These are phyloP conservation scores for Catharus fuscescens DNA, from an alignment of 2,113 vertebrate genomes.

Conservation along the genomic window DNA sequence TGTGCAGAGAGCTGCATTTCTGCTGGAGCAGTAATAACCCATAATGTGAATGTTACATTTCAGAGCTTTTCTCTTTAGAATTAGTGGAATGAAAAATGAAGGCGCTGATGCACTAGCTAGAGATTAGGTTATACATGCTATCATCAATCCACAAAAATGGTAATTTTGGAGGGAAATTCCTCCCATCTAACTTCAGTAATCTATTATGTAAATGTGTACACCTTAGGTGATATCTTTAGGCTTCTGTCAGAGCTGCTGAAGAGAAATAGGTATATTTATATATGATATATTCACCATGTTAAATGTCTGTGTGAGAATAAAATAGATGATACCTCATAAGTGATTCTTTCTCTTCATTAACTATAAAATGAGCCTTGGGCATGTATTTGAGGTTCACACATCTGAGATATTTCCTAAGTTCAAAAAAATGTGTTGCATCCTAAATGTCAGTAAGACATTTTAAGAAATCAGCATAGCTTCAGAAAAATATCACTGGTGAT, in stretches of 20 bases:
- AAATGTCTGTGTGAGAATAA: background rate
- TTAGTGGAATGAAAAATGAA: background rate
- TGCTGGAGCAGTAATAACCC: background rate
- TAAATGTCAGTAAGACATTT: slow-evolving; percentile 51
- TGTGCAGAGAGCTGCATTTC: background rate
- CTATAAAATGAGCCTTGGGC: background rate
- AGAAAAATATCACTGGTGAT: background rate
- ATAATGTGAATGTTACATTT: background rate
- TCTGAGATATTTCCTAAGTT: background rate
- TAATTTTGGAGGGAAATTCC: background rate
- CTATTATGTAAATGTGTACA: background rate
- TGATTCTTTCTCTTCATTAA: slow-evolving; percentile 2
- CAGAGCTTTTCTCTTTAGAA: background rate
- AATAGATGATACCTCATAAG: background rate
- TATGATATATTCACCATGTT: background rate
- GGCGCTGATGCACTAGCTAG: background rate
- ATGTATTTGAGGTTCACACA: background rate
- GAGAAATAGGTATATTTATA: background rate
- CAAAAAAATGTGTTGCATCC: background rate
- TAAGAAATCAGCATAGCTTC: background rate
- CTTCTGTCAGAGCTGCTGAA: background rate
- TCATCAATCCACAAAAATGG: background rate
- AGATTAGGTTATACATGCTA: background rate
- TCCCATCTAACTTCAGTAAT: background rate
- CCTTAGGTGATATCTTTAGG: background rate